Evolutionary conservation across 2,113 vertebrate genomes (phyloP), one percentile per base, ranked within the genome.

Genomic region (Gnathonemus echidnorhynchus): DNA sequence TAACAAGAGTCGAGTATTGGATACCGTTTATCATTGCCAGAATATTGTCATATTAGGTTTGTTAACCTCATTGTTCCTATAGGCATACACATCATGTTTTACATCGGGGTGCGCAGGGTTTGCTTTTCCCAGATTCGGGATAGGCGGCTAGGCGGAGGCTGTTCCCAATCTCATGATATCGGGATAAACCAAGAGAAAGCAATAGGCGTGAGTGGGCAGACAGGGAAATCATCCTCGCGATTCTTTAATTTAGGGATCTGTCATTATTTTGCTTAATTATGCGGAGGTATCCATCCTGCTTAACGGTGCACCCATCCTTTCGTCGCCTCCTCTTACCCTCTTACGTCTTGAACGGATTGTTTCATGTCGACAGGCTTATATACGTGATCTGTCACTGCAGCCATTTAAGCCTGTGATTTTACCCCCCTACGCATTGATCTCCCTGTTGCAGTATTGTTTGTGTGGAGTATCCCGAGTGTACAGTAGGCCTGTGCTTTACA

Each of bases 271-370:
- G 15, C 87, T 92, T 91, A 92, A 94, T 91, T 90, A 42, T 90
- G 90, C 77, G 88, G 88, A 62, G 74, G 52, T 92, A 92, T 92
- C 91, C 91, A 45, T 93, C 92, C 91, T 91, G 48, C 91, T 91
- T 50, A 53, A 56, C 80, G 53, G 9, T 45, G 35, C 89, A 45
- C 21, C 35, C 35, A 84, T 35, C 35, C 49, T 35, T 39, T 15
- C 45, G 39, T 39, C 49, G 3, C n/a, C 7, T 88, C 45, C 17
- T 9, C 19, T 84, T 21, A 48, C 5, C 21, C 9, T 48, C 21
- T 48, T 46, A 48, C 1, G 45, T 45, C 42, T 84, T 21, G 39
- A 45, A 83, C 35, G 15, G 17, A 6, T 21, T 83, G 35, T 35
- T 42, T 83, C 77, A 19, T n/a, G 21, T 48, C 39, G 87, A 74